Base-by-base conservation (phyloP, 2,888 invertebrate species). In the Metallyticus violacea region DNA sequence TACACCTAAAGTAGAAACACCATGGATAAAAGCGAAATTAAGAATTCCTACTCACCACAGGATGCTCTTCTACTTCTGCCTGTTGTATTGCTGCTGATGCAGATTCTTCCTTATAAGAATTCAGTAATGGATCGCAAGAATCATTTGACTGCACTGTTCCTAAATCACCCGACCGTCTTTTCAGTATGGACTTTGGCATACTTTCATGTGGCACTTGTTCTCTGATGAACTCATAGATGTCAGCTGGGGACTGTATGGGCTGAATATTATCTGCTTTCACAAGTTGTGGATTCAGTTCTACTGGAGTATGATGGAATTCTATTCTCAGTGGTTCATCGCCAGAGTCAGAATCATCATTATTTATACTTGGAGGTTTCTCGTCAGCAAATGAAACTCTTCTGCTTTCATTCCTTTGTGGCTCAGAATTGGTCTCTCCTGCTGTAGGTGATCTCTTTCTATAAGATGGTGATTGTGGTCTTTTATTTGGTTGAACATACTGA, bases 351-450 rank as follows among this genome's bases (percentile, higher is more conserved):
- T 80, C 80, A 5, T 79, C 84, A 29, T 80, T 27, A 28, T 62
- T 76, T 9, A 30, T 22, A n/a, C 40, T 30, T 5, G 76, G 76
- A 26, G 26, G 26, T 6, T 81, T 30, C 78, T 86, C 82, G 26
- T 86, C 86, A 77, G 79, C 86, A 77, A 86, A 86, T 26, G 86
- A 86, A 28, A 86, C 82, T 7, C 83, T 76, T 27, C 86, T 81
- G 6, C 26, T 27, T 26, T 77, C 28, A 6, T 26, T 79, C 9
- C 25, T 78, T 15, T 1, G 1, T 77, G 27, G n/a, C 4, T 15
- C 25, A 25, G 2, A 9, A 15, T 25, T 25, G 25, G 7, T 29
- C 7, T 81, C 30, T 1, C n/a, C 80, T 27, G 26, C 6, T 29
- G 28, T 7, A 15, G 7, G 15, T 6, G 30, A 81, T 30, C 1